phyloP scores from a whole-genome alignment of 2,888 invertebrate genomes.

The Teleiodes luculella region DNA sequence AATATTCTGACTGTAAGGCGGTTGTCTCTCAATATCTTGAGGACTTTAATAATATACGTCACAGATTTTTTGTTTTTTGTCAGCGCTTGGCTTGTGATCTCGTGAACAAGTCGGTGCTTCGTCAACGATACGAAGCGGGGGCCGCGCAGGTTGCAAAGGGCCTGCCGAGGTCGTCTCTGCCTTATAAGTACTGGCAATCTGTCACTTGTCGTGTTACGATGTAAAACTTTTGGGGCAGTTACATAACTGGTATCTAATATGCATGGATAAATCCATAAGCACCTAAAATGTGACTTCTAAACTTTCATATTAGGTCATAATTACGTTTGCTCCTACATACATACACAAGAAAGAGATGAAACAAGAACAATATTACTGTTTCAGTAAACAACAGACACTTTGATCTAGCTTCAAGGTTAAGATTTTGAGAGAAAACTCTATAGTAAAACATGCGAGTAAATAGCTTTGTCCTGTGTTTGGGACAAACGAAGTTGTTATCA shows the following conservation, averaged over 20 bases:
- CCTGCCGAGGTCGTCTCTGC: slow-evolving; percentile 55
- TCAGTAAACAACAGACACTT: slow-evolving; percentile 1
- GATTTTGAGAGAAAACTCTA: background rate
- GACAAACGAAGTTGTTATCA: too few relatives aligned
- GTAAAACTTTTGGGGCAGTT: background rate
- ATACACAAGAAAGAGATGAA: background rate
- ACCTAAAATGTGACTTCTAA: background rate
- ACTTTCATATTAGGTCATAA: too few relatives aligned
- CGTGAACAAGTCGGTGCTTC: too few relatives aligned
- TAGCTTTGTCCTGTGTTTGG: too few relatives aligned
- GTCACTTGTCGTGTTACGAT: slow-evolving; percentile 15
- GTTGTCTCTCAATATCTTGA: background rate
- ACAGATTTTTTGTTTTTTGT: slow-evolving; percentile 7
- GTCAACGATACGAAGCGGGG: slow-evolving; percentile 56
- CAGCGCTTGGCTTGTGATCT: slow-evolving; percentile 14
- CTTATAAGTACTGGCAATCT: slow-evolving; percentile 20
- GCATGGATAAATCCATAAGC: too few relatives aligned
- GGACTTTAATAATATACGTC: too few relatives aligned
- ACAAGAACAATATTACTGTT: background rate
- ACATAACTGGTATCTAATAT: too few relatives aligned
- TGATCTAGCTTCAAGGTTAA: background rate
- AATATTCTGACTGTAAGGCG: too few relatives aligned
- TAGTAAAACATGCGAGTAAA: too few relatives aligned
- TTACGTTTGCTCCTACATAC: background rate
- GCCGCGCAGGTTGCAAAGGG: slow-evolving; percentile 72